phyloP scores from a whole-genome alignment of 30 jellyfish, hydroid and myxozoan genomes.

The Aurelia sp. region DNA sequence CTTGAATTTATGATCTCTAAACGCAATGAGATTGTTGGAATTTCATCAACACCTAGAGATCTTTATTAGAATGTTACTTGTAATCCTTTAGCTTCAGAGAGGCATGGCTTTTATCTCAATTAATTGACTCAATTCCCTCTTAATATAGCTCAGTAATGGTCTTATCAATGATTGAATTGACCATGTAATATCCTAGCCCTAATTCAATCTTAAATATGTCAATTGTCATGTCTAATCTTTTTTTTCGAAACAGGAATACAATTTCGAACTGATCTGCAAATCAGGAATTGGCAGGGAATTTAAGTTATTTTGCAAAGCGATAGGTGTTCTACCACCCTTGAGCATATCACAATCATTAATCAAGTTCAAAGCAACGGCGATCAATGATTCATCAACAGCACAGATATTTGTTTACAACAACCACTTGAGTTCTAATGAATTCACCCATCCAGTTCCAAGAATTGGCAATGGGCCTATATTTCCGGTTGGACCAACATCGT shows the following conservation, averaged over 20 bases:
- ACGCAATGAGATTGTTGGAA: too few species aligned
- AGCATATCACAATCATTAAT: conserved; percentile 72
- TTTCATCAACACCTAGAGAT: too few species aligned
- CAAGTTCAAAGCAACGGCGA: conserved; percentile 88
- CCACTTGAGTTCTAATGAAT: conserved; percentile 81
- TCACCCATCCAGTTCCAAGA: conserved; percentile 90
- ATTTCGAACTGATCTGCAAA: conserved; percentile 81
- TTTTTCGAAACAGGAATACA: conserved; percentile 70
- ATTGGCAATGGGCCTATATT: conserved; percentile 86
- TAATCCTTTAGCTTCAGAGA: too few species aligned
- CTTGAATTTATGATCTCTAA: too few species aligned
- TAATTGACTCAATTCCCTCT: too few species aligned
- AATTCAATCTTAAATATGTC: too few species aligned
- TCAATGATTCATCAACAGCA: conserved; percentile 79
- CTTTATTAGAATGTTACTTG: too few species aligned
- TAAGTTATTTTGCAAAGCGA: conserved; percentile 78
- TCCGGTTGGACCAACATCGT: conserved; percentile 96
- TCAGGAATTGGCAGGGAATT: conserved; percentile 95
- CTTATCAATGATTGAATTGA: too few species aligned
- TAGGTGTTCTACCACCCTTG: conserved; percentile 93
- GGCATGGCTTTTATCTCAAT: too few species aligned
- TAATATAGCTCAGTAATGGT: too few species aligned
- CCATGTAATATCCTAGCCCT: too few species aligned
- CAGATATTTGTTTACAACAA: conserved; percentile 70
- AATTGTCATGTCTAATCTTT: neutral